Percentiles rank a stretch among this genome's conserved stretches.
phyloP scores from a whole-genome alignment of 2,113 vertebrate species.

The Salvelinus sp. region DNA sequence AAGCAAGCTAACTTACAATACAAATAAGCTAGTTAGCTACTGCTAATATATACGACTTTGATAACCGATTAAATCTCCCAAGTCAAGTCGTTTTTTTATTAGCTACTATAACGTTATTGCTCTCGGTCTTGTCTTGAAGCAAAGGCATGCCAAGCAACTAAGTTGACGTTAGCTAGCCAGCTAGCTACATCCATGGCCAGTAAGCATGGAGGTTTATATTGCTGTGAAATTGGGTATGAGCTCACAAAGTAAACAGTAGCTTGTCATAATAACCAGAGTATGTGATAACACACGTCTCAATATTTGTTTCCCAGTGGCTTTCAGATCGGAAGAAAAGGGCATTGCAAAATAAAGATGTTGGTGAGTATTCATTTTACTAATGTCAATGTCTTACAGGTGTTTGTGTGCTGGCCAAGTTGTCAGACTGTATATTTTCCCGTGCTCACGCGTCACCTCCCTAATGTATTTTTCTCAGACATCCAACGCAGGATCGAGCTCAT shows the following conservation, averaged over 20 bases:
- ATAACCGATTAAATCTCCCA: too few species aligned
- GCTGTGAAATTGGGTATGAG: background rate
- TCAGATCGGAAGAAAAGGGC: conserved; percentile 94
- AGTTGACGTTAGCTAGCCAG: too few species aligned
- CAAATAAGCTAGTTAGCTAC: conserved; percentile 11
- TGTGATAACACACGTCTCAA: background rate
- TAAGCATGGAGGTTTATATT: background rate
- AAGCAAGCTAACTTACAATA: background rate
- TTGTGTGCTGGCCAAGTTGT: background rate
- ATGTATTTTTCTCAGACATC: conserved; percentile 75
- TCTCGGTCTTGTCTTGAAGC: too few species aligned
- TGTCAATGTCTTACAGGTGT: too few species aligned
- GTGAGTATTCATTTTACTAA: conserved; percentile 64
- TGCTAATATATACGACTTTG: too few species aligned
- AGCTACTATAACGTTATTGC: too few species aligned
- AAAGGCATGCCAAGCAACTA: too few species aligned
- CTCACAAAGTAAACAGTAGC: background rate
- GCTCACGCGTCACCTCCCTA: background rate
- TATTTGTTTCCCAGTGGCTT: conserved; percentile 82
- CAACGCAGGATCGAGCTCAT: conserved; percentile 96
- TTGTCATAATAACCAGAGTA: background rate
- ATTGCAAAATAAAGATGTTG: conserved; percentile 93
- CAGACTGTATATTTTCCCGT: background rate
- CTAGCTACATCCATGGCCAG: too few species aligned
- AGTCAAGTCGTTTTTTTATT: too few species aligned